These are phyloP conservation scores for Gastracanthus pulcherrimus DNA, from an alignment of 2,888 invertebrate species.

Conservation along the genomic window DNA sequence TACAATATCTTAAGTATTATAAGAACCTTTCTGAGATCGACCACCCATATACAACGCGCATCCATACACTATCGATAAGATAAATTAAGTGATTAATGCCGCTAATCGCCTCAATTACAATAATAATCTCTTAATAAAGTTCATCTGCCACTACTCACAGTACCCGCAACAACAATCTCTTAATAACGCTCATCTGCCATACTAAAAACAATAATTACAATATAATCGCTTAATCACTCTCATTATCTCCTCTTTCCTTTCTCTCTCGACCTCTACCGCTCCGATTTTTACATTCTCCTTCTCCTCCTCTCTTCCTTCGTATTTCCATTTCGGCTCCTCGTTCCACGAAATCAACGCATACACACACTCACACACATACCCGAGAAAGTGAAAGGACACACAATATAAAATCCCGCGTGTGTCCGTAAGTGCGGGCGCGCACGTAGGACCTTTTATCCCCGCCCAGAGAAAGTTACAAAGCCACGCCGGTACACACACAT, in stretches of 20 bases:
- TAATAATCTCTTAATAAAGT: not conserved
- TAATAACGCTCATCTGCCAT: not conserved
- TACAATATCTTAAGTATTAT: no score
- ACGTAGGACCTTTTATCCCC: not conserved
- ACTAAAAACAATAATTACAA: not conserved
- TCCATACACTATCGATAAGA: no score
- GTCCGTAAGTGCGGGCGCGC: not conserved
- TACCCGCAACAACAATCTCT: not conserved
- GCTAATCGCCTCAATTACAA: not conserved
- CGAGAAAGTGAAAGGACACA: conserved; percentile 42
- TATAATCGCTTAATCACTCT: not conserved
- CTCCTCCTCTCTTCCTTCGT: not conserved
- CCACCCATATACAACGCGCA: no score
- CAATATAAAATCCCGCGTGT: not conserved
- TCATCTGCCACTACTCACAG: no score
- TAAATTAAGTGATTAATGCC: not conserved
- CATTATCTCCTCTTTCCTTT: not conserved
- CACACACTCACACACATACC: not conserved
- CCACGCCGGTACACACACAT: no score
- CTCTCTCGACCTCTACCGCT: not conserved
- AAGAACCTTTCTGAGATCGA: not conserved
- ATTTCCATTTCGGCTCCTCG: no score
- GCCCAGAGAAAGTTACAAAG: not conserved
- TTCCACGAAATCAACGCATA: not conserved
- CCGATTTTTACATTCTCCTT: not conserved